Evolutionary conservation across 2,888 invertebrate species (phyloP), one percentile per base, ranked within the genome.

Genomic region (Eurois occulta): DNA sequence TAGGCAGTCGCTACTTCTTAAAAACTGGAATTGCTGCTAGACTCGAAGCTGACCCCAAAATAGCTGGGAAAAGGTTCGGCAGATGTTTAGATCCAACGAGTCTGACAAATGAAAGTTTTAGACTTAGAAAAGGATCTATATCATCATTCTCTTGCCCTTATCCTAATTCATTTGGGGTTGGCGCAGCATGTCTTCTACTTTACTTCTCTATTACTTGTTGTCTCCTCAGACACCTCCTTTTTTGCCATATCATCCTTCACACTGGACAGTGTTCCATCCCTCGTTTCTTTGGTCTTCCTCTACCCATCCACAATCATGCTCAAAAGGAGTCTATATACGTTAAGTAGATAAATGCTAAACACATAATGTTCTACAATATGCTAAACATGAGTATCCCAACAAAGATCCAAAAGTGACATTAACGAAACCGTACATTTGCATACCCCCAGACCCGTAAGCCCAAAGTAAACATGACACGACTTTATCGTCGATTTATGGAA

Each of bases 401-500:
- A 64, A 78, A 79, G 72, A 74, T 60, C 62, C 38, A 75, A 81
- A 81, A 69, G 64, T 65, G 71, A 69, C 70, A 71, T 69, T 66
- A 41, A 65, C 58, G 71, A 69, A 79, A 74, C 84, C 75, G 46
- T 68, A 70, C 60, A 85, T 88, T 85, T 88, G 66, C 86, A 80
- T 85, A 79, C 32, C 7, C 48, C 82, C 32, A 72, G 69, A 80
- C 78, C 64, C 62, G 65, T 80, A 74, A 83, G 69, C 72, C 73
- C 35, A 77, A 79, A 81, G 68, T 77, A 87, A 88, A 88, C 86
- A 81, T 62, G 77, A 69, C 67, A 69, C 18, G 80, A 75, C 75
- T 81, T 72, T 82, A 79, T 77, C 75, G 83, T 55, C 77, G 84
- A 86, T 85, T 87, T 87, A 89, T 86, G 86, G 81, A 87, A 88